A percentile compares a stretch with the other conserved stretches of the same genome.
phyloP scores from a whole-genome alignment of 2,888 invertebrate species.

The Apamea anceps region DNA sequence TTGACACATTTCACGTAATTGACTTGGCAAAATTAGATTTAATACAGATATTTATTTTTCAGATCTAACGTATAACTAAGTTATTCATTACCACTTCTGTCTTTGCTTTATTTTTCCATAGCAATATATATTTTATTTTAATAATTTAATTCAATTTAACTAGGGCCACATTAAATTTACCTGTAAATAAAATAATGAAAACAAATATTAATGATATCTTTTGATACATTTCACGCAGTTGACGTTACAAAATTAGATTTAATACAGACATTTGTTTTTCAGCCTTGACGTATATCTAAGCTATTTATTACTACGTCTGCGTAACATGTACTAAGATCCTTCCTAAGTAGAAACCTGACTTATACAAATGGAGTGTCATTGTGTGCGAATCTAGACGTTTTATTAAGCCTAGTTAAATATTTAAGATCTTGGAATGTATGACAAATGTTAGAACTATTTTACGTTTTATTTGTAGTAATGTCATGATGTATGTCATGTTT shows the following conservation, averaged over 20 bases:
- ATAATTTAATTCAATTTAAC: background rate
- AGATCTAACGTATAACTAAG: slow-evolving; percentile 2
- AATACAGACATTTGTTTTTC: slow-evolving; percentile 16
- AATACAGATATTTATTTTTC: background rate
- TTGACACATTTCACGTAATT: background rate
- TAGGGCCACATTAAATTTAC: background rate
- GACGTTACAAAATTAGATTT: slow-evolving; percentile 4
- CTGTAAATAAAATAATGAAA: background rate
- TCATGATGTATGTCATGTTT: too few relatives aligned
- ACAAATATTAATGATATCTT: background rate
- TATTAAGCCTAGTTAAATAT: slow-evolving; percentile 51
- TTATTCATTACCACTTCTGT: slow-evolving; percentile 26
- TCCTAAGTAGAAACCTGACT: slow-evolving; percentile 40
- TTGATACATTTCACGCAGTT: background rate
- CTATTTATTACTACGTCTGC: slow-evolving; percentile 35
- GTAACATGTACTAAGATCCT: slow-evolving; percentile 45
- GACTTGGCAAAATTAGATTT: background rate
- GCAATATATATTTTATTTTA: too few relatives aligned
- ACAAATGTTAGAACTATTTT: background rate
- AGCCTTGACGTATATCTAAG: slow-evolving; percentile 8
- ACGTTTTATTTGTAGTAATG: background rate
- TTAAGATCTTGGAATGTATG: background rate
- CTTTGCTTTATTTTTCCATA: background rate
- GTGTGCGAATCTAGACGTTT: slow-evolving; percentile 35
- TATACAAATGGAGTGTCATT: slow-evolving; percentile 53